A percentile compares a stretch with the other conserved stretches of the same genome.
phyloP scores from a whole-genome alignment of 30 jellyfish, hydroid and myxozoan genomes.

The Cassiopea xamachana region DNA sequence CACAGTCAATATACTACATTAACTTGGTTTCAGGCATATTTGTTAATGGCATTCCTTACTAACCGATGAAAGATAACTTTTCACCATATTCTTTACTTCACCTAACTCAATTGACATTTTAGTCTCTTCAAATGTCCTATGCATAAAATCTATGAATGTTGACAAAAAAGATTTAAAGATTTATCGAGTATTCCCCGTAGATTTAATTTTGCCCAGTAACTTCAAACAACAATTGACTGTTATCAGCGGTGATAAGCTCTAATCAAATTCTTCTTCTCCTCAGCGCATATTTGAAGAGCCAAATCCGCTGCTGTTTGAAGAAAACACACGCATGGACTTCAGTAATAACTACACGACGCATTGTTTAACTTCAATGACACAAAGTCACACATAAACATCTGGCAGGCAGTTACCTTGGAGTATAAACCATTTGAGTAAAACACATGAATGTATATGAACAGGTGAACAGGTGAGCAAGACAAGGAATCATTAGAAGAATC shows the following conservation, averaged over 20 bases:
- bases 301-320: not conserved
- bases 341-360: not conserved
- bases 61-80: too few relatives aligned
- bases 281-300: not conserved
- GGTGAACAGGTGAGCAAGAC: not conserved
- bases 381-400: not conserved
- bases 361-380: not conserved
- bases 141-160: not conserved
- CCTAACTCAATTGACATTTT: too few relatives aligned
- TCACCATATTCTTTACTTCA: too few relatives aligned
- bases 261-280: not conserved
- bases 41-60: too few relatives aligned
- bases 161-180: not conserved
- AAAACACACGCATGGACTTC: not conserved
- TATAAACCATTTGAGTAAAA: not conserved
- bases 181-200: not conserved
- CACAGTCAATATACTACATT: too few relatives aligned
- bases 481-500: not conserved
- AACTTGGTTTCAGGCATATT: too few relatives aligned
- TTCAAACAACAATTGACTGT: not conserved
- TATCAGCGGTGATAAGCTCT: not conserved
- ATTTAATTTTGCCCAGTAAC: not conserved
- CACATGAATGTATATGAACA: not conserved
- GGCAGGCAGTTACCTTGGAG: not conserved
- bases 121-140: too few relatives aligned